These are phyloP conservation scores for Agraylea sexmaculata DNA, from an alignment of 1,140 invertebrate species.

Conservation along the genomic window DNA sequence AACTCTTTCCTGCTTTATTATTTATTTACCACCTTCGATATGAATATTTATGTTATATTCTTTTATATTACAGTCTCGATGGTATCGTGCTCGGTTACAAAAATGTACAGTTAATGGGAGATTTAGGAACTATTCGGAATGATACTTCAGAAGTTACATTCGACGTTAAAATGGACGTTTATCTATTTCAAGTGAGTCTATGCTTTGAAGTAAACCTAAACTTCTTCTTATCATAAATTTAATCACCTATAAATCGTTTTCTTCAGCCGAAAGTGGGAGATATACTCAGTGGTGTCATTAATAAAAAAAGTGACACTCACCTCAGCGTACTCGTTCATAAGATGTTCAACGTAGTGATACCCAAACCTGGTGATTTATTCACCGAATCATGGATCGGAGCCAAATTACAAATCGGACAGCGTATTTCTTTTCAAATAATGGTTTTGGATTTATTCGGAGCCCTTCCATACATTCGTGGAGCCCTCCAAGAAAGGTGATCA, in stretches of 20 bases:
- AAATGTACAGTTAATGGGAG: slow-evolving; percentile 45
- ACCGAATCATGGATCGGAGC: slow-evolving; percentile 45
- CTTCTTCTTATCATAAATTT: too few species aligned
- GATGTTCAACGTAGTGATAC: slow-evolving; percentile 52
- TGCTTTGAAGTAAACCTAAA: too few species aligned
- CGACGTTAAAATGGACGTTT: slow-evolving; percentile 52
- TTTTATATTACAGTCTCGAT: slow-evolving; percentile 38
- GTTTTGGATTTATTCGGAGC: slow-evolving; percentile 40
- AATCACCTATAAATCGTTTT: too few species aligned
- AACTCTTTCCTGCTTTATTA: too few species aligned
- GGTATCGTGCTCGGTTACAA: slow-evolving; percentile 51
- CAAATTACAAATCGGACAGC: slow-evolving; percentile 41
- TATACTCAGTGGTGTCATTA: slow-evolving; percentile 43
- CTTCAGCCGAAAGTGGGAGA: slow-evolving; percentile 34
- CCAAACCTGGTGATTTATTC: slow-evolving; percentile 37
- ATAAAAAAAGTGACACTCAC: slow-evolving; percentile 48
- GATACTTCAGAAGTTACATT: slow-evolving; percentile 47
- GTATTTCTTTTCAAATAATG: slow-evolving; percentile 44
- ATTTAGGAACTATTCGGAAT: slow-evolving; percentile 39
- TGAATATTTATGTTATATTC: too few species aligned
- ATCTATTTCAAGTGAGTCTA: too few species aligned
- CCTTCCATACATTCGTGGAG: slow-evolving; percentile 46
- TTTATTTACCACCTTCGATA: too few species aligned
- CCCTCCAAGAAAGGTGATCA: slow-evolving; percentile 37
- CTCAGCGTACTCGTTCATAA: slow-evolving; percentile 51